Evolutionary conservation across 2,113 vertebrate species (phyloP).

Genomic region (Eptesicus fuscus): DNA sequence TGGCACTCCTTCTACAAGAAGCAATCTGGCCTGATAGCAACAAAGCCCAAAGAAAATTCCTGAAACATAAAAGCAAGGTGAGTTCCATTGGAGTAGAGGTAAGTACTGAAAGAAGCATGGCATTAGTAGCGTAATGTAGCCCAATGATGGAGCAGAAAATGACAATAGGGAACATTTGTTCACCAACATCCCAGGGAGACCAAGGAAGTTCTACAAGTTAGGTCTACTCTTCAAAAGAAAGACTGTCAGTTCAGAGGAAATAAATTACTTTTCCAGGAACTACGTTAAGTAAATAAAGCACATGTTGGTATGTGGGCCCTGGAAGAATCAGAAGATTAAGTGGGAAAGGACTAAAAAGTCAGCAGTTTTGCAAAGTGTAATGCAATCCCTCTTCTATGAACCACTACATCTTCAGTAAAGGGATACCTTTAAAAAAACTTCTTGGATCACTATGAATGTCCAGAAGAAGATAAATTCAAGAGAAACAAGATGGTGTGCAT

Average conservation of each 20-base stretch:
- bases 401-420: not conserved
- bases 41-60: not conserved
- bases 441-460: not conserved
- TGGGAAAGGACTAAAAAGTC: not conserved
- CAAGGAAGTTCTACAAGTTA: not conserved
- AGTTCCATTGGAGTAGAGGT: not conserved
- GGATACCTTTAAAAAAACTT: rapidly evolving
- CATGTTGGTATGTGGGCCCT: too few relatives aligned
- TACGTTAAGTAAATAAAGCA: too few relatives aligned
- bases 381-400: not conserved
- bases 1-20: not conserved
- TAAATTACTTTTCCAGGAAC: too few relatives aligned
- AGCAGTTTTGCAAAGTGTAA: too few relatives aligned
- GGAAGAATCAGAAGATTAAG: too few relatives aligned
- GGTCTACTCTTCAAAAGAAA: not conserved
- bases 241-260: too few relatives aligned
- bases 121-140: not conserved
- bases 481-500: too few relatives aligned
- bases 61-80: not conserved
- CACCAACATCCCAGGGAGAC: not conserved
- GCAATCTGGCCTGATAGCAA: not conserved
- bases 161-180: not conserved
- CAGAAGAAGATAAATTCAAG: not conserved
- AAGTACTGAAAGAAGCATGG: not conserved
- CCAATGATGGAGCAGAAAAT: not conserved